These are phyloP conservation scores for Cryptoblepharus egeriae DNA, from an alignment of 2,797 vertebrate species.

Conservation along the genomic window DNA sequence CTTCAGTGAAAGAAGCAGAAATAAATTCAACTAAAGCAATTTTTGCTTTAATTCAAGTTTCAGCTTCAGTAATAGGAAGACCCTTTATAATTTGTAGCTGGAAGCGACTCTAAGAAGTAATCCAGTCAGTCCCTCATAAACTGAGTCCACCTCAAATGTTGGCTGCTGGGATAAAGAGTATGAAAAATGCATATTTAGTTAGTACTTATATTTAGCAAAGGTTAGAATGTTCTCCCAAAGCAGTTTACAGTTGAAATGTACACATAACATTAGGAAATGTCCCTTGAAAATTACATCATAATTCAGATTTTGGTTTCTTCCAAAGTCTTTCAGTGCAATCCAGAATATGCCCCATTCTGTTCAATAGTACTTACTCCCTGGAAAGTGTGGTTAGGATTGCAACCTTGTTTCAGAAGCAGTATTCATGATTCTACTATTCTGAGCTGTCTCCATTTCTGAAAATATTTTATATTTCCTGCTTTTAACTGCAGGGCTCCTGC, in stretches of 20 bases:
- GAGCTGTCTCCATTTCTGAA: conserved; percentile 15
- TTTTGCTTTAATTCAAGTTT: neutral
- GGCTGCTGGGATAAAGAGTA: neutral
- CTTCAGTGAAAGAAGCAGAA: neutral
- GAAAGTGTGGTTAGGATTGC: too few species aligned
- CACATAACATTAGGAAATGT: too few species aligned
- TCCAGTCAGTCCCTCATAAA: neutral
- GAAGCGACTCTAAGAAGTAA: neutral
- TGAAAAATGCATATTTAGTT: neutral
- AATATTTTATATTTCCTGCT: conserved; percentile 44
- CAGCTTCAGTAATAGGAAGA: neutral
- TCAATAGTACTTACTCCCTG: too few species aligned
- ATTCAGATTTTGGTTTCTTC: too few species aligned
- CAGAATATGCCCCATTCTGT: too few species aligned
- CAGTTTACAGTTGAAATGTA: too few species aligned
- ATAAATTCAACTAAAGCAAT: too few species aligned
- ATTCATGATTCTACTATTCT: neutral
- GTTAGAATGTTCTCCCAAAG: too few species aligned
- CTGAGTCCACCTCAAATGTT: neutral
- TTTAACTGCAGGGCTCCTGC: conserved; percentile 82
- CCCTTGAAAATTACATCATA: too few species aligned
- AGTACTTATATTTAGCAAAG: too few species aligned
- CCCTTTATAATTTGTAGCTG: neutral
- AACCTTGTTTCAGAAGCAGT: neutral
- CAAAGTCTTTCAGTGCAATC: too few species aligned